These are phyloP conservation scores for Argya squamiceps DNA, from an alignment of 2,797 vertebrate species.

Conservation along the genomic window DNA sequence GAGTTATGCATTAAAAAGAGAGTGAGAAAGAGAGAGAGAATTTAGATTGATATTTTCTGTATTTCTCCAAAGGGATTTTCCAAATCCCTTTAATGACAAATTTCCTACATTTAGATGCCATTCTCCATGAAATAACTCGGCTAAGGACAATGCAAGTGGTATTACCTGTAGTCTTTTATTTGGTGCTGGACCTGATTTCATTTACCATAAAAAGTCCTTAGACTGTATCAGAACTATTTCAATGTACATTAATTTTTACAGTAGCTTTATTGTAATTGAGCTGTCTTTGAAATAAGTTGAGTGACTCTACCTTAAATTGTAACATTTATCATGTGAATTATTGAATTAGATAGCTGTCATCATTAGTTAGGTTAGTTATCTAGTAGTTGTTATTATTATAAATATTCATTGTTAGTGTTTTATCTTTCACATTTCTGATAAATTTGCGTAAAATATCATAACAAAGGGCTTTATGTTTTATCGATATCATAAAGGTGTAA, in stretches of 20 bases:
- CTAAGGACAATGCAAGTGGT: not conserved
- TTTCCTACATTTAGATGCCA: not conserved
- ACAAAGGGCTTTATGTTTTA: not conserved
- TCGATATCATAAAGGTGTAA: not conserved
- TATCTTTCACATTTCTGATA: not conserved
- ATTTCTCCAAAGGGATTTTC: not conserved
- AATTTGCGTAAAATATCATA: not conserved
- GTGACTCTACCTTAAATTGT: not conserved
- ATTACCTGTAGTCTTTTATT: not conserved
- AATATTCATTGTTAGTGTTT: not conserved
- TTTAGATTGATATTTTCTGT: not conserved
- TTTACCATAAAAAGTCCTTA: not conserved
- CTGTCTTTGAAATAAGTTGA: not conserved
- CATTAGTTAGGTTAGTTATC: not conserved
- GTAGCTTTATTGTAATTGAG: not conserved
- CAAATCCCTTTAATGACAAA: not conserved
- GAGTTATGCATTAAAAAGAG: not conserved
- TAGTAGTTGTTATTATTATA: not conserved
- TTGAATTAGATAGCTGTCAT: not conserved
- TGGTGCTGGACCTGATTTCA: not conserved
- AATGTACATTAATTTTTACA: not conserved
- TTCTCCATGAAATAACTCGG: fast-evolving
- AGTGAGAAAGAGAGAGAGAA: too few species aligned
- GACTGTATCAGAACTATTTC: not conserved
- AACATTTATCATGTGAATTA: not conserved